phyloP scores from a whole-genome alignment of 37 sponge, comb jelly and placozoan species.

The Corticium candelabrum region DNA sequence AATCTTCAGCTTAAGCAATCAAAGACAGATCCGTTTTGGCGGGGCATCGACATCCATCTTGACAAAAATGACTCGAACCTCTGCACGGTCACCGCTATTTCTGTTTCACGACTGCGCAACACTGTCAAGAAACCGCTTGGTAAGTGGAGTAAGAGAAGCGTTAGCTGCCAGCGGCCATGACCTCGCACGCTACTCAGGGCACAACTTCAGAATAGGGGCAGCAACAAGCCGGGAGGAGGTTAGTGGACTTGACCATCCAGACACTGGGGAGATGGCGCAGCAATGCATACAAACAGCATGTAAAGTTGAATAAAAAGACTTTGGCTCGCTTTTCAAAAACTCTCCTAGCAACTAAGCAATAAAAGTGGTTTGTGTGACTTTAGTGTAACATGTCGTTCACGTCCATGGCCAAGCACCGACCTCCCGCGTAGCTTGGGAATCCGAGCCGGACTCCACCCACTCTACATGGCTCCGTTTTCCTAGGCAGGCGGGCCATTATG shows the following conservation, averaged over 20 bases:
- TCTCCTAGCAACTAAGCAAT: too few species aligned
- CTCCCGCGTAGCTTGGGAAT: too few species aligned
- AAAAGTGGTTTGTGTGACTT: too few species aligned
- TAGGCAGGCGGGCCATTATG: too few species aligned
- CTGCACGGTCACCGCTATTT: constrained; percentile 7
- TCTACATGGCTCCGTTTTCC: too few species aligned
- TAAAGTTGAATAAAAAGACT: too few species aligned
- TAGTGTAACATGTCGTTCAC: too few species aligned
- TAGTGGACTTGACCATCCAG: not conserved
- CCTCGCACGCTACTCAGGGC: not conserved
- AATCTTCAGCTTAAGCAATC: not conserved
- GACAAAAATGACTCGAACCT: constrained; percentile 10
- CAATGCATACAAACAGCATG: too few species aligned
- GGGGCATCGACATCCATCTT: not conserved
- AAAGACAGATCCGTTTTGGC: constrained; percentile 11
- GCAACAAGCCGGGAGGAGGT: not conserved
- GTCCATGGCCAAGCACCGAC: too few species aligned
- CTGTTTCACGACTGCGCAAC: not conserved
- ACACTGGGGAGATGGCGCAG: constrained; percentile 5
- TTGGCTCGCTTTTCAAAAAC: too few species aligned
- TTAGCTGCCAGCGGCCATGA: not conserved
- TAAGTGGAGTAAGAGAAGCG: not conserved
- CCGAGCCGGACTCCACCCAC: not conserved
- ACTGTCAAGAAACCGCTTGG: not conserved
- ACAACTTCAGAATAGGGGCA: not conserved